A percentile compares a stretch with the other conserved stretches of the same genome.
Conservation (phyloP, 2,797 vertebrate genomes). For the Sciurus carolinensis region DNA sequence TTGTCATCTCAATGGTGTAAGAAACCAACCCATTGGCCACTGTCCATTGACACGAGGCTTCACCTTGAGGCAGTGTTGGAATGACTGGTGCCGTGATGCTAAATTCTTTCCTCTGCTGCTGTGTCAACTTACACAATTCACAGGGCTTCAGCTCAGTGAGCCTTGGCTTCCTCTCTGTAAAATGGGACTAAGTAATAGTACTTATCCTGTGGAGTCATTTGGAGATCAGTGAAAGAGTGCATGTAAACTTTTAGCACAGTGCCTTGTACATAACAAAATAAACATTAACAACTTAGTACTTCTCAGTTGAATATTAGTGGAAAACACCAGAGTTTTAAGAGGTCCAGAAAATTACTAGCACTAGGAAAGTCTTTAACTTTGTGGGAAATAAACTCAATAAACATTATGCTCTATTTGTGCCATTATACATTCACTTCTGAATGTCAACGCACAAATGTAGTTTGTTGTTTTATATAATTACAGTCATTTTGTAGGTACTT, state of each 20-base stretch:
- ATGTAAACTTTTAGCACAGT: neutral
- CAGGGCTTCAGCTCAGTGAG: neutral
- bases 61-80: slow-evolving; percentile 8
- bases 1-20: slow-evolving; percentile 18
- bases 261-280: neutral
- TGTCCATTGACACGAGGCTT: neutral
- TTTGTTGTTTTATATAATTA: neutral
- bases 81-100: neutral
- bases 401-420: neutral
- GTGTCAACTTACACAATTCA: neutral
- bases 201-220: neutral
- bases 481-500: neutral
- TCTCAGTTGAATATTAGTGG: neutral
- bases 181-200: neutral
- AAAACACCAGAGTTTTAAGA: neutral
- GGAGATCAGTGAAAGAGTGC: neutral
- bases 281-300: neutral
- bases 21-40: neutral
- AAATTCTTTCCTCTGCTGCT: neutral
- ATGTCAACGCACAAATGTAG: neutral
- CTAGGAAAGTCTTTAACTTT: neutral
- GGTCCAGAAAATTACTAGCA: neutral
- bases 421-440: neutral
- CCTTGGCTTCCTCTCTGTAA: neutral
- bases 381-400: neutral